phyloP scores from a whole-genome alignment of 2,888 invertebrate species.

The Deroplatys truncata region DNA sequence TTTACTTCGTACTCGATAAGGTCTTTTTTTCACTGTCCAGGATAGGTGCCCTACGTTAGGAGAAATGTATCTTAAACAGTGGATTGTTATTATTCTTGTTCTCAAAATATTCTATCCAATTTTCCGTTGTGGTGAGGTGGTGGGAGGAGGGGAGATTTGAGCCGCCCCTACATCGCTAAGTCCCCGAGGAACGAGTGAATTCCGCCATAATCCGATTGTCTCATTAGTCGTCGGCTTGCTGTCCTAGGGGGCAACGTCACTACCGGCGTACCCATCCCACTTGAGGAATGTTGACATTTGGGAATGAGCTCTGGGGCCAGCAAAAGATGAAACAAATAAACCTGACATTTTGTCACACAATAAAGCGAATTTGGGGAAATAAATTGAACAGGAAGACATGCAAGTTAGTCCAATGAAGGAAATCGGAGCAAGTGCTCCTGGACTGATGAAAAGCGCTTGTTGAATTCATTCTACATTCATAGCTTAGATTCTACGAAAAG shows the following conservation, averaged over 20 bases:
- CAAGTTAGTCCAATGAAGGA: background rate
- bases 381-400: background rate
- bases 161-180: slow-evolving; percentile 1
- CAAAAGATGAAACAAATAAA: background rate
- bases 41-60: too few relatives aligned
- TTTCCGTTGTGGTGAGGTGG: background rate
- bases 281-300: background rate
- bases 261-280: background rate
- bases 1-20: too few relatives aligned
- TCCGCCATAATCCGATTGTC: slow-evolving; percentile 25
- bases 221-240: slow-evolving; percentile 21
- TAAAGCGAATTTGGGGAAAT: slow-evolving; percentile 22
- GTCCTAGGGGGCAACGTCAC: background rate
- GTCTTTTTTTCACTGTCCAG: too few relatives aligned
- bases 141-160: background rate
- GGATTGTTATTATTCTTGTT: background rate
- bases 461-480: too few relatives aligned
- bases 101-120: background rate
- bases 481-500: too few relatives aligned
- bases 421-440: background rate
- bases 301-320: background rate
- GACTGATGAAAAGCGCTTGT: background rate
- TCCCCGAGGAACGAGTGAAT: slow-evolving; percentile 9
- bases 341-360: slow-evolving; percentile 27
- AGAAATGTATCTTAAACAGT: background rate